Percentiles rank a stretch among this genome's conserved stretches.
Conservation (phyloP, 1,140 invertebrate genomes). For the Neuroterus valhalla region DNA sequence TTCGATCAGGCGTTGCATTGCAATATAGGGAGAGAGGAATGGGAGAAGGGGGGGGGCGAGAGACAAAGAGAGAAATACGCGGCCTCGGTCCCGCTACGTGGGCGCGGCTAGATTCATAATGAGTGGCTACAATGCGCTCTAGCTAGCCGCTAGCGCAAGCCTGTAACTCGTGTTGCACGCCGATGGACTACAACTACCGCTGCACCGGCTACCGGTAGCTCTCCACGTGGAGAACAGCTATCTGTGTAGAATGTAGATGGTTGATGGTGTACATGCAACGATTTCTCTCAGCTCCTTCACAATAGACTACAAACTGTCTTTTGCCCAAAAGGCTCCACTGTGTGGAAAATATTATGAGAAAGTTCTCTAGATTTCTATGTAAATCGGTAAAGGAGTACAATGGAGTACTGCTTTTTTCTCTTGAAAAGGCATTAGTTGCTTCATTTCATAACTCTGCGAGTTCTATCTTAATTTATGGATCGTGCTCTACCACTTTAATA, state of each 20-base stretch:
- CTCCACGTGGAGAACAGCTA: conserved; percentile 53
- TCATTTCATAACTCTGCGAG: too few relatives aligned
- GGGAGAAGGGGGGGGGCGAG: background rate
- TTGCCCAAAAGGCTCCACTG: background rate
- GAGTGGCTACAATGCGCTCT: conserved; percentile 41
- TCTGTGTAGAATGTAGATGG: background rate
- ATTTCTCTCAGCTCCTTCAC: conserved; percentile 19
- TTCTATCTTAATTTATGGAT: background rate
- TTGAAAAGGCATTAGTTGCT: too few relatives aligned
- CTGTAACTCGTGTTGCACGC: conserved; percentile 12
- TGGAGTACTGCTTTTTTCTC: background rate
- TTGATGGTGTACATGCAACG: background rate
- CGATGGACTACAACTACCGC: conserved; percentile 31
- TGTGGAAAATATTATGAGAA: background rate
- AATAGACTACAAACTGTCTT: conserved; percentile 12
- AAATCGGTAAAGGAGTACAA: conserved; percentile 10
- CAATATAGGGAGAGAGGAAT: background rate
- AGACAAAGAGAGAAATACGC: conserved; percentile 6
- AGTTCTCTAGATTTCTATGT: conserved; percentile 20
- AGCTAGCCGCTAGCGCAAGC: background rate
- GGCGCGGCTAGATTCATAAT: conserved; percentile 62
- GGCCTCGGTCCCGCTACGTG: conserved; percentile 56
- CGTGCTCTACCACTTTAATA: background rate
- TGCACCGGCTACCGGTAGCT: conserved; percentile 55
- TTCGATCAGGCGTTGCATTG: conserved; percentile 51